Percentiles rank a stretch among this genome's conserved stretches.
Conservation (phyloP, 2,797 vertebrate species). For the Diceros bicornis region DNA sequence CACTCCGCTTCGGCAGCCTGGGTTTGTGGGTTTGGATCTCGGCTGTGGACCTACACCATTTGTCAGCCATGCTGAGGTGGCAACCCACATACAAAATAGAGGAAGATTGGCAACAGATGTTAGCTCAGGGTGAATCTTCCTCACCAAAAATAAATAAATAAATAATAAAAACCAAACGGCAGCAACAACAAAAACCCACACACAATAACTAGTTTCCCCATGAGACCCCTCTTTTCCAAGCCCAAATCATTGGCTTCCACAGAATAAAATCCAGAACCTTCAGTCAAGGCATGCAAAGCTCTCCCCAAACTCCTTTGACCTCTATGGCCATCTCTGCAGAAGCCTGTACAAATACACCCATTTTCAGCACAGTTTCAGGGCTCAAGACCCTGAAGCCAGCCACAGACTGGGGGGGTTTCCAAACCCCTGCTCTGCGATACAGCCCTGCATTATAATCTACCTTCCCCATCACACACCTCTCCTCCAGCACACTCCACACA, state of each 20-base stretch:
- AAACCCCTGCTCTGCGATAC: background rate
- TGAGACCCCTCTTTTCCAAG: background rate
- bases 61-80: no score
- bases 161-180: background rate
- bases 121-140: no score
- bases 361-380: background rate
- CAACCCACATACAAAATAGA: no score
- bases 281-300: background rate
- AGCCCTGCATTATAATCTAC: background rate
- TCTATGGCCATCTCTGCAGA: background rate
- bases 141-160: no score
- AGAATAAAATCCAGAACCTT: background rate
- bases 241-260: background rate
- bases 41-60: no score
- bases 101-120: no score
- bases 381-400: background rate
- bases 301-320: background rate
- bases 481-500: background rate
- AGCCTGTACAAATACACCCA: background rate
- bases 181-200: background rate
- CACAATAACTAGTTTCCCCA: background rate
- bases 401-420: accelerated
- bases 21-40: no score
- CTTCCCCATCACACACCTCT: background rate
- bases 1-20: no score